phyloP scores from a whole-genome alignment of 1,140 invertebrate species.

The Solen grandis region DNA sequence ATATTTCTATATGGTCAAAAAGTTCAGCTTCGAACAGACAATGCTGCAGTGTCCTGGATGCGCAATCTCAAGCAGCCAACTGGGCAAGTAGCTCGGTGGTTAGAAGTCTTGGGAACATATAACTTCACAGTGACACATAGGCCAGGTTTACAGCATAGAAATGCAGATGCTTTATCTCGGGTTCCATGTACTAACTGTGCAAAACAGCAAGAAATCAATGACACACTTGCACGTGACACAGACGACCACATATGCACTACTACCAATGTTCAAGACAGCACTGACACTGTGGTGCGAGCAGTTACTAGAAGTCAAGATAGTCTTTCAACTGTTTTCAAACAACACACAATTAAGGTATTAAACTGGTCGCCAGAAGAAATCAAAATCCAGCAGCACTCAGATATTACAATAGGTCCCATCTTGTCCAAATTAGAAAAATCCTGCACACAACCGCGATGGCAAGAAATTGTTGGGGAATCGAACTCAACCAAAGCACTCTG shows the following conservation, averaged over 20 bases:
- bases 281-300: not conserved
- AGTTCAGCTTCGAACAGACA: slow-evolving; percentile 60
- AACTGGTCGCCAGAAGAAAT: not conserved
- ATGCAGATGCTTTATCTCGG: slow-evolving; percentile 68
- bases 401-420: no score
- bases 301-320: not conserved
- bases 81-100: slow-evolving; percentile 65
- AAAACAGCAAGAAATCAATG: no score
- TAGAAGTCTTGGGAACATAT: slow-evolving; percentile 64
- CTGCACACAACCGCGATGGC: slow-evolving; percentile 16
- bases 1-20: slow-evolving; percentile 60
- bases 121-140: slow-evolving; percentile 63
- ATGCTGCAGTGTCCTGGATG: slow-evolving; percentile 65
- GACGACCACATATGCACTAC: no score
- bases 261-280: not conserved
- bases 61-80: slow-evolving; percentile 52
- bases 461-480: not conserved
- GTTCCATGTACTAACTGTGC: slow-evolving; percentile 45
- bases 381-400: no score
- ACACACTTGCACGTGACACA: no score
- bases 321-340: not conserved
- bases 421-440: no score
- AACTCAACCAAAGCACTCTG: slow-evolving; percentile 45
- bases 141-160: slow-evolving; percentile 61
- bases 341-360: no score